Evolutionary conservation across 2,888 invertebrate genomes (phyloP).

Genomic region (Lagria hirta): DNA sequence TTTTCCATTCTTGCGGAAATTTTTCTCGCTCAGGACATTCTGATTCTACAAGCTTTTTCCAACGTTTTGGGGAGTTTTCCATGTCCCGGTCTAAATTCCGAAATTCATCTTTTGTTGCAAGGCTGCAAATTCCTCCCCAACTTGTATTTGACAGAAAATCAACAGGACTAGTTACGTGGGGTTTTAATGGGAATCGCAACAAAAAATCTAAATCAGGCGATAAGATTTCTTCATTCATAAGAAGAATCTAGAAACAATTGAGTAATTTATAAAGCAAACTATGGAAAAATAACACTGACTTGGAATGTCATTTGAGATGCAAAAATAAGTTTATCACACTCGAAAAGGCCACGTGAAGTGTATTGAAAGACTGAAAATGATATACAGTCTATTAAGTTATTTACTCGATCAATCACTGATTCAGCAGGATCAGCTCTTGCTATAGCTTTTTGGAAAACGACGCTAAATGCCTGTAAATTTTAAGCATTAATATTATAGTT

Average conservation of each 20-base stretch:
- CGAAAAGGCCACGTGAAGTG: constrained; percentile 91
- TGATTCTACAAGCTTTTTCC: constrained; percentile 95
- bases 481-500: too few relatives aligned
- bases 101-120: constrained; percentile 88
- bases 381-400: constrained; percentile 91
- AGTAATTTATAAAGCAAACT: constrained; percentile 8
- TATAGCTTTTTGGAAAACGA: constrained; percentile 97
- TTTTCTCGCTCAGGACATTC: constrained; percentile 95
- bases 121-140: constrained; percentile 94
- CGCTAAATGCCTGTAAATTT: constrained; percentile 82
- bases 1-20: constrained; percentile 98
- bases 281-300: constrained; percentile 54
- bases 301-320: constrained; percentile 96
- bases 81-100: constrained; percentile 93
- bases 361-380: constrained; percentile 94
- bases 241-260: constrained; percentile 65
- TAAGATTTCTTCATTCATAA: constrained; percentile 84
- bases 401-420: constrained; percentile 75
- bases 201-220: constrained; percentile 87
- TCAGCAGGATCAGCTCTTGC: constrained; percentile 81
- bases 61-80: constrained; percentile 93
- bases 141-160: constrained; percentile 89
- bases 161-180: constrained; percentile 91
- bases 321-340: constrained; percentile 95
- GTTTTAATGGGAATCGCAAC: constrained; percentile 87